These are phyloP conservation scores for Chamaea fasciata DNA, from an alignment of 2,113 vertebrate species.

Conservation along the genomic window DNA sequence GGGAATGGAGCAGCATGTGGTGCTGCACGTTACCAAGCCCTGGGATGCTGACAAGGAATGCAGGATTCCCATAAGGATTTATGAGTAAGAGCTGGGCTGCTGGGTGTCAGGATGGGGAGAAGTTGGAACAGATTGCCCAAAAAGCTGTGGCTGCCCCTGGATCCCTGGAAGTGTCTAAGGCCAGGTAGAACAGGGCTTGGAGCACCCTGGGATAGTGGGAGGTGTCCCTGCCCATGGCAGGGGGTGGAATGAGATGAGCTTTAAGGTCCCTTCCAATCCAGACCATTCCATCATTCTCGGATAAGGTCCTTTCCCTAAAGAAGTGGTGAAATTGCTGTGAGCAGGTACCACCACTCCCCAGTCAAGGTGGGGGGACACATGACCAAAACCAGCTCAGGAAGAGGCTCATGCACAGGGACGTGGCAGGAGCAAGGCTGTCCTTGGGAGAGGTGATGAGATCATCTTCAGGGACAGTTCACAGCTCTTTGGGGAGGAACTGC, in stretches of 20 bases:
- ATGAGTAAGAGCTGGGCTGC: neutral
- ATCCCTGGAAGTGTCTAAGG: neutral
- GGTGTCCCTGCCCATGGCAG: neutral
- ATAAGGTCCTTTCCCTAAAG: neutral
- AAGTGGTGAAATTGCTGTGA: neutral
- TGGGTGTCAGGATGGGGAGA: neutral
- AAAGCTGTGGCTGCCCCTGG: neutral
- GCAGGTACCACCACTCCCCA: neutral
- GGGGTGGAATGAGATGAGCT: fast-evolving
- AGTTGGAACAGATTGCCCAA: neutral
- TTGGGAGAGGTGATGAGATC: neutral
- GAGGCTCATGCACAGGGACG: neutral
- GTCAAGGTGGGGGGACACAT: fast-evolving
- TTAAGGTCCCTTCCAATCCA: neutral
- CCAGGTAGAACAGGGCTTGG: fast-evolving
- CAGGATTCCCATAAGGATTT: neutral
- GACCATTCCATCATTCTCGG: neutral
- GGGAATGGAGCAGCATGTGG: fast-evolving
- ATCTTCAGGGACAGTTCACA: neutral
- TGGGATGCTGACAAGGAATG: neutral
- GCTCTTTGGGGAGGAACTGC: neutral
- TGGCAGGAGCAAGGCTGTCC: neutral
- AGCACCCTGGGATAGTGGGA: fast-evolving
- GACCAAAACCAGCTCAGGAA: neutral
- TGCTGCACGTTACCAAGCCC: fast-evolving